Evolutionary conservation across 2,888 invertebrate species (phyloP).

Genomic region (Melanophora roralis): DNA sequence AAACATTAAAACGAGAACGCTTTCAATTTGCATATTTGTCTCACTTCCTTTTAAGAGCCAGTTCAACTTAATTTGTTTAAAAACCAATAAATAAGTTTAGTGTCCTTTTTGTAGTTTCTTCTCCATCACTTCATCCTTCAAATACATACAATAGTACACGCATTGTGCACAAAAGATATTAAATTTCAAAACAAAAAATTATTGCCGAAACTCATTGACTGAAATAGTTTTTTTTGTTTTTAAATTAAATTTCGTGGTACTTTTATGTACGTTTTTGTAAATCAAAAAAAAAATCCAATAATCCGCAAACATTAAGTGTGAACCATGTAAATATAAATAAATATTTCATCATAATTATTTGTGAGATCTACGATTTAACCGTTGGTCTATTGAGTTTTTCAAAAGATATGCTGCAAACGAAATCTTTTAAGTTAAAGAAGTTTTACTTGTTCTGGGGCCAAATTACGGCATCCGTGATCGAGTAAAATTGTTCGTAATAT

Average conservation of each 20-base stretch:
- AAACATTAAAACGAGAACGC: too few relatives aligned
- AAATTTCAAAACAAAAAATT: slow-evolving; percentile 45
- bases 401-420: background rate
- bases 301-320: background rate
- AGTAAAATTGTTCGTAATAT: too few relatives aligned
- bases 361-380: background rate
- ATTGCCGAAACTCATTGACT: slow-evolving; percentile 38
- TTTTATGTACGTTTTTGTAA: slow-evolving; percentile 9
- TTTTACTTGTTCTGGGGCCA: too few relatives aligned
- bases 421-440: too few relatives aligned
- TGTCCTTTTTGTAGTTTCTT: background rate
- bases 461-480: too few relatives aligned
- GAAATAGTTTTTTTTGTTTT: background rate
- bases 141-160: background rate
- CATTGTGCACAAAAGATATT: slow-evolving; percentile 32
- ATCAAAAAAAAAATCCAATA: slow-evolving; percentile 1
- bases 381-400: background rate
- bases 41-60: background rate
- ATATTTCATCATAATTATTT: slow-evolving; percentile 49
- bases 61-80: background rate
- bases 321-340: slow-evolving; percentile 30
- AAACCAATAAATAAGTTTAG: background rate
- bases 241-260: background rate
- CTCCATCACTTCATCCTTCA: background rate
- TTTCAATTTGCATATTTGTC: background rate